These are phyloP conservation scores for Schlechtendalia chinensis DNA, from an alignment of 1,140 invertebrate genomes.

Conservation along the genomic window DNA sequence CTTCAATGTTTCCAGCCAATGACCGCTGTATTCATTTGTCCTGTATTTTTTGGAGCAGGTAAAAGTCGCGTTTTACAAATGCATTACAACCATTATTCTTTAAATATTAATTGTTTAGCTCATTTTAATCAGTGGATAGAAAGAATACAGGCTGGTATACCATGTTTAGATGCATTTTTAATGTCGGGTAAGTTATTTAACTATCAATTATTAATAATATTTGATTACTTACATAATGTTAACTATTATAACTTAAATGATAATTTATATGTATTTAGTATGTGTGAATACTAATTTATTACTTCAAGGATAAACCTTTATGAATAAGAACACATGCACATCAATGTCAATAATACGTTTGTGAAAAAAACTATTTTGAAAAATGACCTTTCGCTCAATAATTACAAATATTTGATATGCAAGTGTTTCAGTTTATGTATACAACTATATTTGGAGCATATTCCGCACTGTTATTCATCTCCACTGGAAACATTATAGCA, in stretches of 20 bases:
- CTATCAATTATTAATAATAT: too few species aligned
- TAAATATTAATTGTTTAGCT: constrained; percentile 59
- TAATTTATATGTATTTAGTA: too few species aligned
- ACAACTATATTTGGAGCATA: constrained; percentile 92
- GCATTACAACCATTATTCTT: neutral
- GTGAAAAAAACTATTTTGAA: neutral
- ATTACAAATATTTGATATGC: constrained; percentile 53
- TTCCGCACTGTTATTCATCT: constrained; percentile 82
- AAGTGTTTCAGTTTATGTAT: constrained; percentile 85
- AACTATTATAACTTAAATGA: too few species aligned
- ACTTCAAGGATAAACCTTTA: too few species aligned
- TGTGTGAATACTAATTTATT: too few species aligned
- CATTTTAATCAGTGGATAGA: constrained; percentile 91
- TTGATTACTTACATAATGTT: too few species aligned
- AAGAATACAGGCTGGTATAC: constrained; percentile 68
- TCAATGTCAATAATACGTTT: neutral
- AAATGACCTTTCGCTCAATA: neutral
- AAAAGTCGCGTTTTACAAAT: constrained; percentile 54
- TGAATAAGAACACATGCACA: too few species aligned
- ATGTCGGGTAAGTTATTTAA: constrained; percentile 62
- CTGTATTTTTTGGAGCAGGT: constrained; percentile 89
- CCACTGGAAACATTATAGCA: constrained; percentile 82
- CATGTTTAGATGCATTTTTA: constrained; percentile 67
- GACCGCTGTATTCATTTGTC: constrained; percentile 78
- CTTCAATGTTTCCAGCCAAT: constrained; percentile 76